A percentile compares a stretch with the other conserved stretches of the same genome.
phyloP scores from a whole-genome alignment of 2,797 vertebrate genomes.

The Pseudochaenichthys georgianus region DNA sequence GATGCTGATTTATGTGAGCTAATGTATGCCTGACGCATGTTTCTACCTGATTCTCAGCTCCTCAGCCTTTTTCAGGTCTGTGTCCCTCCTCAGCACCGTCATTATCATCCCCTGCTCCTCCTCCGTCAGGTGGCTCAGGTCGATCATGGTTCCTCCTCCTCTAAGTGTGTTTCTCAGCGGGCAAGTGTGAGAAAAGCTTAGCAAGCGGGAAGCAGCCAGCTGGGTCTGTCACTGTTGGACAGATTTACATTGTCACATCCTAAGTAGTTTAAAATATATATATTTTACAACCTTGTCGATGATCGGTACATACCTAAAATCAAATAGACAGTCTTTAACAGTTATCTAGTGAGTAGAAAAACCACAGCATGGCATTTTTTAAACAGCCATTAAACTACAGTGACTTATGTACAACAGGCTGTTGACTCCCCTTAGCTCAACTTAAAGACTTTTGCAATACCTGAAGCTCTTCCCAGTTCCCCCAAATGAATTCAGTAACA shows the following conservation, averaged over 20 bases:
- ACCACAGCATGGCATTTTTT: not conserved
- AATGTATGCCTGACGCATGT: too few species aligned
- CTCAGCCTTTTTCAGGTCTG: slow-evolving; percentile 91
- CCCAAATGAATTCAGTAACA: not conserved
- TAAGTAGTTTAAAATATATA: too few species aligned
- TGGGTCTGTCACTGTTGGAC: slow-evolving; percentile 17
- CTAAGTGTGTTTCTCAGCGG: not conserved
- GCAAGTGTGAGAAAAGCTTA: slow-evolving; percentile 20
- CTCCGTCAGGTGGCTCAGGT: slow-evolving; percentile 95
- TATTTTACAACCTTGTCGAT: not conserved
- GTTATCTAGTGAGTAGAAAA: not conserved
- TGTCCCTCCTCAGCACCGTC: slow-evolving; percentile 92
- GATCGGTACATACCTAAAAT: not conserved
- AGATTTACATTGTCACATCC: not conserved
- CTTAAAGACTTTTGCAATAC: slow-evolving; percentile 2
- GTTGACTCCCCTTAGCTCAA: not conserved
- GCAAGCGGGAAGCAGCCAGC: not conserved
- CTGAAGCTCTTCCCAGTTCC: not conserved
- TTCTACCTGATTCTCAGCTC: slow-evolving; percentile 93
- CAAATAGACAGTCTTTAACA: not conserved
- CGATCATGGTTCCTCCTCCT: slow-evolving; percentile 89
- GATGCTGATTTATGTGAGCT: not conserved
- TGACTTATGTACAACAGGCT: not conserved
- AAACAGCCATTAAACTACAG: not conserved
- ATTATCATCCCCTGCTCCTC: slow-evolving; percentile 94